These are phyloP conservation scores for Spodoptera frugiperda DNA, from an alignment of 1,140 invertebrate species.

Conservation along the genomic window DNA sequence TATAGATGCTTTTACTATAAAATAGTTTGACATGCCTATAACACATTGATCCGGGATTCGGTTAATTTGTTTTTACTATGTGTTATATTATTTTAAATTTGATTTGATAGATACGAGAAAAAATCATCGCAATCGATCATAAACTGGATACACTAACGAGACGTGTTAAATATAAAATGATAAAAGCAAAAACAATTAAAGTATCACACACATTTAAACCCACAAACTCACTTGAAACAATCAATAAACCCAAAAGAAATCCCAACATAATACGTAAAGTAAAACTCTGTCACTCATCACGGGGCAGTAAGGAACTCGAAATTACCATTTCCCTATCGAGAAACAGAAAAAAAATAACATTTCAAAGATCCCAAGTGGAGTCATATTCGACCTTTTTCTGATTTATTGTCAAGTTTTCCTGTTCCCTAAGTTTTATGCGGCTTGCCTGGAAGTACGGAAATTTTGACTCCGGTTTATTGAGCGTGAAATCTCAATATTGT, in stretches of 20 bases:
- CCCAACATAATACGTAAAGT: not conserved
- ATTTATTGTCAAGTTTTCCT: slow-evolving; percentile 50
- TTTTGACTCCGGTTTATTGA: slow-evolving; percentile 42
- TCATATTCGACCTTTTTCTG: slow-evolving; percentile 48
- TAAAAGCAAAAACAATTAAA: too few species aligned
- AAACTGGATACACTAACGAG: too few species aligned
- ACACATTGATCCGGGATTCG: too few species aligned
- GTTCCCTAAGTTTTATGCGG: slow-evolving; percentile 45
- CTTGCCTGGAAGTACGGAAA: slow-evolving; percentile 3
- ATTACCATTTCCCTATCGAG: slow-evolving; percentile 38
- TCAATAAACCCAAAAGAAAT: not conserved
- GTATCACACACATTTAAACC: too few species aligned
- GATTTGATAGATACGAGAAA: too few species aligned
- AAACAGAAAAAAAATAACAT: slow-evolving; percentile 39
- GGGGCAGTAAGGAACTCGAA: slow-evolving; percentile 4
- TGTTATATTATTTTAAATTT: too few species aligned
- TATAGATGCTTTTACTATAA: too few species aligned
- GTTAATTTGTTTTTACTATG: too few species aligned
- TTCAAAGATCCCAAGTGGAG: slow-evolving; percentile 36
- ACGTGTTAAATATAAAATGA: too few species aligned
- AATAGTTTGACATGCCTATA: too few species aligned
- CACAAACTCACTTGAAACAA: not conserved
- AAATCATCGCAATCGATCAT: too few species aligned
- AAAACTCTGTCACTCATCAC: slow-evolving; percentile 3
- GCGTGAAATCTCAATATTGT: slow-evolving; percentile 40